phyloP scores from a whole-genome alignment of 2,113 vertebrate species.

The Cygnus atratus region DNA sequence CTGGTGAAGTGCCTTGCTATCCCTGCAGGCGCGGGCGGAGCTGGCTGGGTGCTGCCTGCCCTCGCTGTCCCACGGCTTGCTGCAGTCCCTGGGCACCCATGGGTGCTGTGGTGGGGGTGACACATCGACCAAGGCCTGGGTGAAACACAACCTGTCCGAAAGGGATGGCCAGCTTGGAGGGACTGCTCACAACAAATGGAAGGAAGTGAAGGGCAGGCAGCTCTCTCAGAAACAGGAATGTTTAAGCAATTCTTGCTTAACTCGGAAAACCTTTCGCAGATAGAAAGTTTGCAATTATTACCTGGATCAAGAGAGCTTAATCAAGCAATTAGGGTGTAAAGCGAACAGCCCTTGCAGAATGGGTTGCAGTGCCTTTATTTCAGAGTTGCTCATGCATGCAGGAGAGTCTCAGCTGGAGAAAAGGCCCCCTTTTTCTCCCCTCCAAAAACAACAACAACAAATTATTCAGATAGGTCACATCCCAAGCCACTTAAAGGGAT shows the following conservation, averaged over 20 bases:
- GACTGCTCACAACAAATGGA: background rate
- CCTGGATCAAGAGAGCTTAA: constrained; percentile 66
- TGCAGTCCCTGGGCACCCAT: no score
- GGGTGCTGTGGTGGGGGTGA: background rate
- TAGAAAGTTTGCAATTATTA: constrained; percentile 64
- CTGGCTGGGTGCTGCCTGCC: background rate
- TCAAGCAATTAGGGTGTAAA: constrained; percentile 59
- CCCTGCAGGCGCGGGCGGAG: background rate
- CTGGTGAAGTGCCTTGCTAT: background rate
- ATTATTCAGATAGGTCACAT: background rate
- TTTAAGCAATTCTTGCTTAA: constrained; percentile 17
- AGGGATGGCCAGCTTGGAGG: accelerated
- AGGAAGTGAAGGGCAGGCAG: background rate
- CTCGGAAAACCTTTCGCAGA: background rate
- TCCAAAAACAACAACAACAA: background rate
- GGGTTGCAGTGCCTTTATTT: background rate
- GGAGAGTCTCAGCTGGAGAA: background rate
- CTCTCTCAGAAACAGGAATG: background rate
- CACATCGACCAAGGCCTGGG: background rate
- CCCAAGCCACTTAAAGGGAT: background rate
- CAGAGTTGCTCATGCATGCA: background rate
- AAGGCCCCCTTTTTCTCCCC: background rate
- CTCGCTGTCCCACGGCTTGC: no score
- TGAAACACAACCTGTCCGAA: background rate
- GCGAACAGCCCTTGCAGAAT: constrained; percentile 20